Evolutionary conservation across 2,888 invertebrate genomes (phyloP).

Genomic region (Julus scandinavius): DNA sequence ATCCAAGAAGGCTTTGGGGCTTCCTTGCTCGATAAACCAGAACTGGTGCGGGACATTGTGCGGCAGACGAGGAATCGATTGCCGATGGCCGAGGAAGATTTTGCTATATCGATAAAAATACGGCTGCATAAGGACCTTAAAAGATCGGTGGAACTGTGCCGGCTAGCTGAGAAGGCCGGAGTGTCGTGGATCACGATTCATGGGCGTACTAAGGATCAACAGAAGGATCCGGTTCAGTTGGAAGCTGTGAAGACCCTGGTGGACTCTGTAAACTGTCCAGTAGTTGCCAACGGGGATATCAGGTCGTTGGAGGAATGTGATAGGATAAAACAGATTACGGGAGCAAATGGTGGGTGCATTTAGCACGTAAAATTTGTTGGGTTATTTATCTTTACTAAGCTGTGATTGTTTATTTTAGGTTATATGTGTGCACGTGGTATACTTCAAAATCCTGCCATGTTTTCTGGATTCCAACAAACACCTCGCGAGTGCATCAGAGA

Average conservation of each 20-base stretch:
- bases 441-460: conserved; percentile 90
- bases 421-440: conserved; percentile 94
- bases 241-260: conserved; percentile 78
- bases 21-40: conserved; percentile 82
- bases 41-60: conserved; percentile 83
- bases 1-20: conserved; percentile 90
- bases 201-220: conserved; percentile 86
- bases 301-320: conserved; percentile 78
- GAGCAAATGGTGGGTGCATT: conserved; percentile 71
- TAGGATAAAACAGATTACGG: conserved; percentile 74
- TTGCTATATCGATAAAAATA: conserved; percentile 92
- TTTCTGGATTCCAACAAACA: conserved; percentile 77
- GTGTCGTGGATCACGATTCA: conserved; percentile 90
- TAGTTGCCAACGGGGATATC: conserved; percentile 94
- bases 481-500: conserved; percentile 81
- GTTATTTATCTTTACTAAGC: background rate
- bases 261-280: conserved; percentile 79
- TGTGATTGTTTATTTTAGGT: conserved; percentile 66
- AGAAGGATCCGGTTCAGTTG: conserved; percentile 75
- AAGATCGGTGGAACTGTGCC: conserved; percentile 81
- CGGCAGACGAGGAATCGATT: conserved; percentile 79
- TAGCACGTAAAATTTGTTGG: background rate
- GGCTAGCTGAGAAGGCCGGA: conserved; percentile 84
- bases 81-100: conserved; percentile 72
- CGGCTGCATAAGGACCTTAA: conserved; percentile 78